Conservation (phyloP, 2,888 invertebrate species). For the Phragmatobia fuliginosa region DNA sequence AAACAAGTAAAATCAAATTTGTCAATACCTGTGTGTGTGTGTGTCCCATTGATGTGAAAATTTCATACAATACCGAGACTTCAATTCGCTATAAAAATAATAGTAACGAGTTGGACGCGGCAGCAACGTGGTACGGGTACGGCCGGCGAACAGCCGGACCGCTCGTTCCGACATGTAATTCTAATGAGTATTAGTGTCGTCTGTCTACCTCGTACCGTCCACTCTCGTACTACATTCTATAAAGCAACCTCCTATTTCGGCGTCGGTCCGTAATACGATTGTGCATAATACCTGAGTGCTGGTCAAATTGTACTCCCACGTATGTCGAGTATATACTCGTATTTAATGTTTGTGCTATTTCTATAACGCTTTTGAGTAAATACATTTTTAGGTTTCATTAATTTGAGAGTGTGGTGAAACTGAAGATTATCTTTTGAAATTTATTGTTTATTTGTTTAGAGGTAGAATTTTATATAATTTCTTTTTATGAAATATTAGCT, state of each 20-base stretch:
- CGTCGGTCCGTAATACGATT: conserved; percentile 61
- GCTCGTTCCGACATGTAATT: conserved; percentile 83
- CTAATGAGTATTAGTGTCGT: conserved; percentile 85
- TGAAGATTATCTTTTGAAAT: neutral
- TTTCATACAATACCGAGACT: no score
- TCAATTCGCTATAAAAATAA: no score
- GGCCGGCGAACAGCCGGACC: conserved; percentile 35
- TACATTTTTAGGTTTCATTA: neutral
- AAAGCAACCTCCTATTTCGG: conserved; percentile 61
- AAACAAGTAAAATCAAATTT: no score
- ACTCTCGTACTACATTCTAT: conserved; percentile 58
- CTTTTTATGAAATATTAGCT: no score
- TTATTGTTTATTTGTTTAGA: neutral
- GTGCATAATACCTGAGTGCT: conserved; percentile 55
- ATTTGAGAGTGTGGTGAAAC: neutral
- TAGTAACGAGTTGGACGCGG: conserved; percentile 23
- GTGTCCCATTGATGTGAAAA: no score
- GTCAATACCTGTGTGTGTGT: no score
- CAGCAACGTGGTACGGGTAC: conserved; percentile 22
- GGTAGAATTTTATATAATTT: neutral
- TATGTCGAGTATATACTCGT: no score
- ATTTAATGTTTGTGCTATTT: conserved; percentile 4
- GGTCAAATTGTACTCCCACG: conserved; percentile 44
- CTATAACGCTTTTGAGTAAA: neutral
- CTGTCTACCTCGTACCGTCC: conserved; percentile 65